Evolutionary conservation across 2,113 vertebrate genomes (phyloP), one percentile per base, ranked within the genome.

Genomic region (Megaptera novaeangliae): DNA sequence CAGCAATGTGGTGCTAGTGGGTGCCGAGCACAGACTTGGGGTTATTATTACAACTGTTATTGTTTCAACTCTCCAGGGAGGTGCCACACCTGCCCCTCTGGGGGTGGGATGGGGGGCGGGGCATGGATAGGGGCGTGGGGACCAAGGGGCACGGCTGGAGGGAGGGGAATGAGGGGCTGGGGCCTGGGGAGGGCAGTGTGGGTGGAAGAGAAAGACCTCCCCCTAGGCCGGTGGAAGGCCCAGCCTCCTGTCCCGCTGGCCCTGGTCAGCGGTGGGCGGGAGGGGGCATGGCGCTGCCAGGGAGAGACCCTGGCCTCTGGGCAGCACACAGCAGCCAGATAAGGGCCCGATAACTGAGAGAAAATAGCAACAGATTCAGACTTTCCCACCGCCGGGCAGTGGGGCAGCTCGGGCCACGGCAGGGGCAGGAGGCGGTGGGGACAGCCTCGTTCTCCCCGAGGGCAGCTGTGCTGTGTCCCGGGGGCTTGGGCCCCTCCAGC

Each of bases 361-460:
- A 99, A 99, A 99, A 99, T 99, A 99, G 99, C 99, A 99, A 99
- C 99, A 99, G 99, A 99, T 99, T 99, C 99, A 98, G 99, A 99
- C 99, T 99, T 99, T 99, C 99, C 99, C 99, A 99, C 99, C 97
- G 0, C 31, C 9, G 72, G 46, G 88, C 88, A 63, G 75, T 0
- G 3, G 81, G 68, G 95, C 59, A 66, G 99, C 99, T 98, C 97
- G 44, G 95, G 96, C 95, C 95, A 90, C 0, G 5, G 80, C 0
- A 12, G 66, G 77, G 77, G 71, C 61, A 78, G 31, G 27, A 74
- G 31, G 27, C 0, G 4, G 80, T 0, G 27, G 77, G 77, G 77
- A 77, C n/a, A 69, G 31, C 10, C 12, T 44, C 1, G 12, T 13
- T 81, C 59, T 71, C 77, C 59, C 34, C 0, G 4, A 2, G 17